These are phyloP conservation scores for Frankliniella intonsa DNA, from an alignment of 2,888 invertebrate species.

Conservation along the genomic window DNA sequence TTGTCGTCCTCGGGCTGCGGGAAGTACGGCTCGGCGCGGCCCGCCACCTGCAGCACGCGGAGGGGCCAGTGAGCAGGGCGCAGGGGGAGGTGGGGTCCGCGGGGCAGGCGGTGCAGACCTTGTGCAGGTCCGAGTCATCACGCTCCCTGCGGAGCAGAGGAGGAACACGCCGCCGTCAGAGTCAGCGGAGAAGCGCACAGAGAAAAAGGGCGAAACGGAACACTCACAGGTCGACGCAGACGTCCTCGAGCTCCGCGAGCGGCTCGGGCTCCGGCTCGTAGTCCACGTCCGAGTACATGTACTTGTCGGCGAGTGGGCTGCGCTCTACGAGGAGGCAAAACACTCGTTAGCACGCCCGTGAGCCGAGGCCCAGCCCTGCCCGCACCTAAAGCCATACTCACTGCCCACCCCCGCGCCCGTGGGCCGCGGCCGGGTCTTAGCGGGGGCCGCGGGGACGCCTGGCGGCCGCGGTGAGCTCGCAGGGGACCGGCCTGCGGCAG, in stretches of 20 bases:
- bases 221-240: background rate
- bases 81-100: background rate
- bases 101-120: background rate
- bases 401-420: background rate
- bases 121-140: slow-evolving; percentile 8
- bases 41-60: background rate
- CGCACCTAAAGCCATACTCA: background rate
- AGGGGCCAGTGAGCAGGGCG: background rate
- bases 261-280: background rate
- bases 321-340: background rate
- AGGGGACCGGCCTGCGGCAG: background rate
- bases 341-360: background rate
- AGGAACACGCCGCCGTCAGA: too few relatives aligned
- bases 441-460: background rate
- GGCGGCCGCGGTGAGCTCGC: background rate
- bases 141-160: background rate
- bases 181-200: background rate
- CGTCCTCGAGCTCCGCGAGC: background rate
- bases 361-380: background rate
- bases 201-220: background rate
- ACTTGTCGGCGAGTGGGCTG: slow-evolving; percentile 5
- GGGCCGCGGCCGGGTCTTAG: background rate
- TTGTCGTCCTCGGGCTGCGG: slow-evolving; percentile 12
- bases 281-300: slow-evolving; percentile 5
- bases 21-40: background rate